Evolutionary conservation across 2,797 vertebrate genomes (phyloP).

Genomic region (Paratrypauchen microcephalus): DNA sequence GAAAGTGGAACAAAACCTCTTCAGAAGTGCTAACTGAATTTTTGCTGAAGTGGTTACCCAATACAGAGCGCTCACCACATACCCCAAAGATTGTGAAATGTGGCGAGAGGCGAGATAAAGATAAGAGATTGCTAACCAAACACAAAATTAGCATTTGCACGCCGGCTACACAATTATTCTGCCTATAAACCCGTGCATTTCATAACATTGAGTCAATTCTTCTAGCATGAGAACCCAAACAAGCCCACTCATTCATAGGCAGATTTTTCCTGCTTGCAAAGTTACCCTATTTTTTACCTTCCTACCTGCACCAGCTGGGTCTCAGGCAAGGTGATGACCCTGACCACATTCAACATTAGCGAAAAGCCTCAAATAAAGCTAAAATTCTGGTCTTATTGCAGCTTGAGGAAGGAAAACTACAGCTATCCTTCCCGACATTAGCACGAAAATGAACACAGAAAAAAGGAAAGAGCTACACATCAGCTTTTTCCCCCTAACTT

Average conservation of each 20-base stretch:
- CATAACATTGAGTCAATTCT: neutral
- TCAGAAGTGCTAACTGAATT: conserved; percentile 33
- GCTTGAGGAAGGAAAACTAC: conserved; percentile 43
- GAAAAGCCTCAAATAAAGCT: conserved; percentile 47
- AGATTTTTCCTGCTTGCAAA: conserved; percentile 2
- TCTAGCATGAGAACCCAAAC: conserved; percentile 32
- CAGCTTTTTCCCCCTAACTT: conserved; percentile 79
- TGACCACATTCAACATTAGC: conserved; percentile 76
- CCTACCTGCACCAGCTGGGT: conserved; percentile 80
- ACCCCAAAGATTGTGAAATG: conserved; percentile 55
- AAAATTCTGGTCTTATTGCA: conserved; percentile 36
- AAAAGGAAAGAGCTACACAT: conserved; percentile 86
- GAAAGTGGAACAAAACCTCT: conserved; percentile 52
- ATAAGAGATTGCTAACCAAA: conserved; percentile 33
- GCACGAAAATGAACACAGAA: conserved; percentile 42
- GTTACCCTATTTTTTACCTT: neutral
- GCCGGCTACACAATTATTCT: conserved; percentile 28
- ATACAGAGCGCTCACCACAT: conserved; percentile 55
- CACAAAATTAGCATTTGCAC: conserved; percentile 43
- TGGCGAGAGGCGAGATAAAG: conserved; percentile 42
- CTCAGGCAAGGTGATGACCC: conserved; percentile 81
- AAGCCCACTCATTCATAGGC: conserved; percentile 16
- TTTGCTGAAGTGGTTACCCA: conserved; percentile 60
- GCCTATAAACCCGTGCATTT: conserved; percentile 24
- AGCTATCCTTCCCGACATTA: conserved; percentile 58